Evolutionary conservation across 2,797 vertebrate species (phyloP).

Genomic region (Furcifer pardalis): DNA sequence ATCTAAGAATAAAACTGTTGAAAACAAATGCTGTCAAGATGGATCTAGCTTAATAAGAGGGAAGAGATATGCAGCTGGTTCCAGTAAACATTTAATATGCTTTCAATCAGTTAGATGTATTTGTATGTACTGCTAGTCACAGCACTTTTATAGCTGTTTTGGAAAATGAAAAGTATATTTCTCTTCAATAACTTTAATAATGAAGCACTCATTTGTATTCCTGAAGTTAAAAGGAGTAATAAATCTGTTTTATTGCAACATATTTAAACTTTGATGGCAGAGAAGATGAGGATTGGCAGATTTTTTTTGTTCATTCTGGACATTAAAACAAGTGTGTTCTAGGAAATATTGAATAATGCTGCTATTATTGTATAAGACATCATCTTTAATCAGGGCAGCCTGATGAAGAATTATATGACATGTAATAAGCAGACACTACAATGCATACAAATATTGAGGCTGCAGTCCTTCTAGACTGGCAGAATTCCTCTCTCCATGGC

Average conservation of each 20-base stretch:
- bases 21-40: not conserved
- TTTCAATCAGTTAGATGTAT: slow-evolving; percentile 28
- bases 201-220: slow-evolving; percentile 23
- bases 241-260: slow-evolving; percentile 12
- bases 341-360: slow-evolving; percentile 24
- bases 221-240: slow-evolving; percentile 23
- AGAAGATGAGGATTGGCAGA: slow-evolving; percentile 19
- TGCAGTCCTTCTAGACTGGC: not conserved
- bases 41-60: slow-evolving; percentile 9
- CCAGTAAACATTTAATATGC: slow-evolving; percentile 27
- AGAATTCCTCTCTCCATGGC: too few species aligned
- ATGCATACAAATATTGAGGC: not conserved
- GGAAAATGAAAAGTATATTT: slow-evolving; percentile 27
- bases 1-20: not conserved
- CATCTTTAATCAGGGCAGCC: not conserved
- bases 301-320: slow-evolving; percentile 7
- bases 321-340: slow-evolving; percentile 1
- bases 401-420: slow-evolving; percentile 2
- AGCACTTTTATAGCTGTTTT: slow-evolving; percentile 24
- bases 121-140: slow-evolving; percentile 1
- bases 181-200: slow-evolving; percentile 23
- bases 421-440: not conserved
- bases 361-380: slow-evolving; percentile 12
- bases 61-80: slow-evolving; percentile 9
- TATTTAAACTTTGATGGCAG: slow-evolving; percentile 36